These are phyloP conservation scores for Gorsachius magnificus DNA, from an alignment of 2,797 vertebrate genomes.

Conservation along the genomic window DNA sequence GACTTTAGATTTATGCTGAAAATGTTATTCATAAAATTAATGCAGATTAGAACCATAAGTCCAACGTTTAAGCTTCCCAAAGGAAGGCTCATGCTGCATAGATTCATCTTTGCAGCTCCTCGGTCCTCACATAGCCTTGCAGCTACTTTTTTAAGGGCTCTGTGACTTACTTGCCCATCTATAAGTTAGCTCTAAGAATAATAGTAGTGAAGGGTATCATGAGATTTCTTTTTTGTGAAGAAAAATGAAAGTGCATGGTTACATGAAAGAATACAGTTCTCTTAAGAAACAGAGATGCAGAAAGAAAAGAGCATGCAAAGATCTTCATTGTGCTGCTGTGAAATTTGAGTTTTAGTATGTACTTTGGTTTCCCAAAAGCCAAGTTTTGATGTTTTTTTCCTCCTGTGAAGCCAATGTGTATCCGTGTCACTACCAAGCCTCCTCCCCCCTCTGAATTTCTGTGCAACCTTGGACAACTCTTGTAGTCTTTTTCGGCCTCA, in stretches of 20 bases:
- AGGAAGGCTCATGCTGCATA: not conserved
- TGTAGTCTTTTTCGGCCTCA: not conserved
- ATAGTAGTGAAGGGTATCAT: fast-evolving
- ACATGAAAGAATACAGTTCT: not conserved
- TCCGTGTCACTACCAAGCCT: not conserved
- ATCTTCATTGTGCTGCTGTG: not conserved
- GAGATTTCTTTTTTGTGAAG: not conserved
- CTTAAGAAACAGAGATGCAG: not conserved
- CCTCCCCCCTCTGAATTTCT: not conserved
- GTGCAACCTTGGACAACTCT: not conserved
- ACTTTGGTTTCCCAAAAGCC: not conserved
- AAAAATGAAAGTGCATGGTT: not conserved
- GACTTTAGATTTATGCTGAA: not conserved
- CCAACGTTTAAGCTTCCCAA: not conserved
- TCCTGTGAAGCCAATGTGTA: not conserved
- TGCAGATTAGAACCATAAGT: not conserved
- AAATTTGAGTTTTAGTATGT: not conserved
- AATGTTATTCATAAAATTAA: not conserved
- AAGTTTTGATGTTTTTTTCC: not conserved
- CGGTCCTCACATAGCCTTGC: not conserved
- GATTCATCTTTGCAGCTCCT: not conserved
- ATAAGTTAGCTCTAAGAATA: not conserved
- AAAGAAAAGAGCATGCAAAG: not conserved
- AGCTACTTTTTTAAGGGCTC: not conserved
- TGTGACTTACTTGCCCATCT: not conserved